Base-by-base conservation (phyloP, 2,888 invertebrate species). In the Leistus spinibarbis region DNA sequence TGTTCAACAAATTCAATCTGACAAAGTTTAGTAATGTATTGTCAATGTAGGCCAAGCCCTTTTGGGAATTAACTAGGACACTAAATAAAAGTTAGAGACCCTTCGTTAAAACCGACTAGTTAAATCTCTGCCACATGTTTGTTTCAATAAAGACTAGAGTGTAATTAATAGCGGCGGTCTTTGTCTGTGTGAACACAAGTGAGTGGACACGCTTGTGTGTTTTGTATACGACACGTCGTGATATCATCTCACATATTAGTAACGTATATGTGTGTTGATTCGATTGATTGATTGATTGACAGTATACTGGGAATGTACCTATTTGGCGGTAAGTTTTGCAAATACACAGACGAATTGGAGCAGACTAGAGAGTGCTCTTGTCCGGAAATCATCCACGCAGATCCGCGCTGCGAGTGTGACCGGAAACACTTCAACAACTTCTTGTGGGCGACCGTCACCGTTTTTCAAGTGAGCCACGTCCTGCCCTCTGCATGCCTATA, bases 251-350 rank as follows among this genome's bases (percentile, higher is more conserved):
- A 13, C 40, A 2, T 40, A 40, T 40, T 40, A 13, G 40, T 40
- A 10, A 40, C 40, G 9, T 17, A 57, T 9, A 57, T 19, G 9
- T 57, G 57, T 57, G 57, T 82, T 87, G n/a, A n/a, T n/a, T n/a
- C n/a, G n/a, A n/a, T 40, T 40, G 40, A 40, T 40, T 40, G 40
- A 40, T 40, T 40, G 40, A 40, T 40, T 89, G 88, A 88, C 94
- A 98, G 98, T 93, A 96, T 97, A 90, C 95, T 98, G 91, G 98
- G 98, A 90, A 98, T 97, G 97, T 96, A 96, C 92, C 94, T 98
- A 90, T 98, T 98, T 91, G 97, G 97, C 89, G 97, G 97, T 94
- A 97, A 97, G 94, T 97, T 98, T 95, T 97, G 97, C 95, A 96
- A 95, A 92, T 95, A 92, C 91, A 91, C 92, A 89, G 95, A 96